These are phyloP conservation scores for Drosophila yooni DNA, from an alignment of 2,888 invertebrate genomes.

Conservation along the genomic window DNA sequence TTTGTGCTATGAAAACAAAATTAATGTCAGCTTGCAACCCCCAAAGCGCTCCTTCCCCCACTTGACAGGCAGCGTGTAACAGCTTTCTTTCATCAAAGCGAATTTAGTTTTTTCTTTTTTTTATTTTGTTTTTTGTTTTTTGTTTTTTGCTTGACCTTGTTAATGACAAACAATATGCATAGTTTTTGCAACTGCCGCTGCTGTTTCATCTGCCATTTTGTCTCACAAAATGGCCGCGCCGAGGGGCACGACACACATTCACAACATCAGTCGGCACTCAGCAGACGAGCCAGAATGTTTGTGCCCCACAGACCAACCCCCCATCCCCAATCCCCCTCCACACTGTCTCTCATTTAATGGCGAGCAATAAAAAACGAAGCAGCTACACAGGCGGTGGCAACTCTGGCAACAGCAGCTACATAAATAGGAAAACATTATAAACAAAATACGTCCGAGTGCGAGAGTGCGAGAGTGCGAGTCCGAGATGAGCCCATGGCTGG, in stretches of 20 bases:
- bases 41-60: background rate
- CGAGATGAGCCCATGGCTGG: conserved; percentile 18
- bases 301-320: background rate
- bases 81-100: conserved; percentile 68
- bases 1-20: conserved; percentile 73
- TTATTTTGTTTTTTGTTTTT: conserved; percentile 12
- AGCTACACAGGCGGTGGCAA: conserved; percentile 34
- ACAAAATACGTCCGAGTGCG: conserved; percentile 58
- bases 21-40: conserved; percentile 69
- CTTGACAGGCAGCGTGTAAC: conserved; percentile 38
- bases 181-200: conserved; percentile 56
- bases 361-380: conserved; percentile 68
- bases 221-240: conserved; percentile 56
- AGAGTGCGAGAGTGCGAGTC: conserved; percentile 39
- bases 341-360: conserved; percentile 61
- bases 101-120: conserved; percentile 57
- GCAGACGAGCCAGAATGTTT: conserved; percentile 15
- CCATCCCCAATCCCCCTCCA: background rate
- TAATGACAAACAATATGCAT: conserved; percentile 79
- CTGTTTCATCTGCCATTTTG: conserved; percentile 60
- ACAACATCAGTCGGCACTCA: conserved; percentile 56
- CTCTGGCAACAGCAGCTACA: conserved; percentile 46
- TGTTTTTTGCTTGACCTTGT: conserved; percentile 63
- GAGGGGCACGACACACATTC: conserved; percentile 55
- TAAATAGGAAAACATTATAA: conserved; percentile 71